Evolutionary conservation across 2,888 invertebrate species (phyloP), one percentile per base, ranked within the genome.

Genomic region (Lasioglossum figueresi): DNA sequence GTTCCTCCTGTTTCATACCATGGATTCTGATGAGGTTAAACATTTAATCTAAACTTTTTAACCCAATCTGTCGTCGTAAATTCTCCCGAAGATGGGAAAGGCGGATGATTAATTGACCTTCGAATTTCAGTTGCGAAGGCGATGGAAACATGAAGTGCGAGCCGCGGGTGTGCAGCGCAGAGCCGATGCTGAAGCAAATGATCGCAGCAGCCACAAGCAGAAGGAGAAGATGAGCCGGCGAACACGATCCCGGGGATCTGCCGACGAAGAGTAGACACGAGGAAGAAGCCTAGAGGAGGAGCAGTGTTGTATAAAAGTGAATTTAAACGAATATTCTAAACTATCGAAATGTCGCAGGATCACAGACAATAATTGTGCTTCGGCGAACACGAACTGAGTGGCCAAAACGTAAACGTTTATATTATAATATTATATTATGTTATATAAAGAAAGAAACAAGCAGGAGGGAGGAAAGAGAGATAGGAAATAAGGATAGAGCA

Each of bases 131-230:
- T 95, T 99, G 99, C 95, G 98, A 98, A 93, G 97, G 97, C 88
- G 97, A 98, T 95, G 98, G 98, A 92, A 98, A 98, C 95, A 98
- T 99, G 98, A 97, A 98, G 95, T 99, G 99, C 95, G 98, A 98
- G 95, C 99, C 99, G 83, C 97, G 97, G 95, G 97, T 97, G 88
- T 98, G 98, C 95, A 97, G 98, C 91, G 98, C 98, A 71, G 98
- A 98, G 95, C 98, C 98, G 82, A 97, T 98, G 97, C 96, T 98
- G 93, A 96, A 98, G 94, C 98, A 98, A 96, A 98, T 98, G 97
- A 98, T 98, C 94, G 98, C 97, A 77, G 97, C 97, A 79, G 98
- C 97, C 88, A 97, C 97, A 88, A 96, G 97, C 88, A 96, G 97
- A 92, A 96, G 96, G 94, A 96, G 97, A 95, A 97, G 97, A 97